Evolutionary conservation across 1,140 invertebrate genomes (phyloP).

Genomic region (Lordiphosa collinella): DNA sequence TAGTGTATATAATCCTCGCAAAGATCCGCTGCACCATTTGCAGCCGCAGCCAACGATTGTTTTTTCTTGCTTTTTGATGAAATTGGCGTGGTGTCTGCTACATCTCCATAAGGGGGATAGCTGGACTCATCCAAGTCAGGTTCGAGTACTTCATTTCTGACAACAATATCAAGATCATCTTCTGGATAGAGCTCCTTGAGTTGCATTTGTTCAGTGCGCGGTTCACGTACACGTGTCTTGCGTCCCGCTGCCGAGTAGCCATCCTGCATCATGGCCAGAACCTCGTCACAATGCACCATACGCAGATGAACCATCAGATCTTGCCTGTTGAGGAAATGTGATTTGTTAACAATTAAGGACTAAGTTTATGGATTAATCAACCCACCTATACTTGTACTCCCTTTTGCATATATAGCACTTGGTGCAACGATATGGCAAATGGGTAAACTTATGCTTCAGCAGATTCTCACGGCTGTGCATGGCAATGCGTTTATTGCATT

Average conservation of each 20-base stretch:
- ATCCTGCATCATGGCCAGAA: conserved; percentile 59
- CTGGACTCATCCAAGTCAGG: conserved; percentile 24
- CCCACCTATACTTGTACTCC: conserved; percentile 69
- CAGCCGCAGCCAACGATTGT: background rate
- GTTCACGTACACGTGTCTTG: conserved; percentile 56
- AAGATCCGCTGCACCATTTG: conserved; percentile 27
- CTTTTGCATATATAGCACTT: conserved; percentile 68
- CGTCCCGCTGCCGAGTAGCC: conserved; percentile 42
- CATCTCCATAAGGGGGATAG: conserved; percentile 17
- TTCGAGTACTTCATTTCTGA: conserved; percentile 46
- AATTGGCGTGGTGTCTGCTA: conserved; percentile 11
- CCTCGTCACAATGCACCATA: conserved; percentile 64
- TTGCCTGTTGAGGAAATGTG: conserved; percentile 28
- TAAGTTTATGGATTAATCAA: background rate
- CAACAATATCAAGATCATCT: conserved; percentile 41
- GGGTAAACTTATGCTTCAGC: conserved; percentile 75
- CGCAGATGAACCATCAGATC: conserved; percentile 77
- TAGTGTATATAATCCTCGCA: conserved; percentile 70
- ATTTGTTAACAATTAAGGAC: no score
- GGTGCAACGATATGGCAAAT: conserved; percentile 64
- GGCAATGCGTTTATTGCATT: conserved; percentile 70
- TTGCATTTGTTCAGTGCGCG: conserved; percentile 37
- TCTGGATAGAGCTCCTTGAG: conserved; percentile 20
- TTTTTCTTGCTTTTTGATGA: conserved; percentile 16
- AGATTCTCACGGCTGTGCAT: conserved; percentile 76